Evolutionary conservation across 2,113 vertebrate genomes (phyloP).

Genomic region (Sylvietta virens): DNA sequence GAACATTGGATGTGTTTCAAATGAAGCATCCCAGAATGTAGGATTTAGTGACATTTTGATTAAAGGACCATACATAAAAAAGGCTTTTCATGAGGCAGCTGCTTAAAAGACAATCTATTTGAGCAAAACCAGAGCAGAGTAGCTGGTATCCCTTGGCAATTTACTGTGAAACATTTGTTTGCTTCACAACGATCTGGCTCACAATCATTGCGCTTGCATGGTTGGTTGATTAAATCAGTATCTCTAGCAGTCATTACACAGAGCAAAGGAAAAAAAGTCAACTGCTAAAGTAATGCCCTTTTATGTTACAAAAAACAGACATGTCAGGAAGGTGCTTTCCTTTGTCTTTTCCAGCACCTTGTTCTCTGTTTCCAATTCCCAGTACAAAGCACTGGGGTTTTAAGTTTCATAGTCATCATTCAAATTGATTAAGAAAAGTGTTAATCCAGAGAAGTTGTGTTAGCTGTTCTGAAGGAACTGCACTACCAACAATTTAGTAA

Average conservation of each 20-base stretch:
- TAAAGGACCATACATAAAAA: conserved; percentile 13
- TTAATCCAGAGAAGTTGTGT: not conserved
- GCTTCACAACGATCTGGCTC: conserved; percentile 32
- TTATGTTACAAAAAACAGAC: not conserved
- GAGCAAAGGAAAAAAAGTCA: not conserved
- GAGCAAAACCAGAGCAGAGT: conserved; percentile 28
- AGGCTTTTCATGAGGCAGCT: conserved; percentile 43
- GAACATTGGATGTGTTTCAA: conserved; percentile 27
- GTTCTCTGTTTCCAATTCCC: not conserved
- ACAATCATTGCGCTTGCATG: conserved; percentile 18
- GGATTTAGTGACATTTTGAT: conserved; percentile 54
- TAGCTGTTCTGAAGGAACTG: not conserved
- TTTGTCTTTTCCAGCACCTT: not conserved
- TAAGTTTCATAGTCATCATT: not conserved
- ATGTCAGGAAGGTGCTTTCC: not conserved
- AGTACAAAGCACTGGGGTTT: not conserved
- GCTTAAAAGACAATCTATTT: conserved; percentile 56
- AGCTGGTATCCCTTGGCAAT: conserved; percentile 46
- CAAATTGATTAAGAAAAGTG: not conserved
- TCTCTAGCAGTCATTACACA: conserved; percentile 13
- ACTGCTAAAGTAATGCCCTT: not conserved
- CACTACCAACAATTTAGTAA: not conserved
- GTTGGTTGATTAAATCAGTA: conserved; percentile 52
- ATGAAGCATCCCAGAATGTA: conserved; percentile 37
- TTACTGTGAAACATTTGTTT: conserved; percentile 58